Percentiles rank a stretch among this genome's conserved stretches.
Conservation (phyloP, 2,797 vertebrate species). For the Nyctalus aviator region DNA sequence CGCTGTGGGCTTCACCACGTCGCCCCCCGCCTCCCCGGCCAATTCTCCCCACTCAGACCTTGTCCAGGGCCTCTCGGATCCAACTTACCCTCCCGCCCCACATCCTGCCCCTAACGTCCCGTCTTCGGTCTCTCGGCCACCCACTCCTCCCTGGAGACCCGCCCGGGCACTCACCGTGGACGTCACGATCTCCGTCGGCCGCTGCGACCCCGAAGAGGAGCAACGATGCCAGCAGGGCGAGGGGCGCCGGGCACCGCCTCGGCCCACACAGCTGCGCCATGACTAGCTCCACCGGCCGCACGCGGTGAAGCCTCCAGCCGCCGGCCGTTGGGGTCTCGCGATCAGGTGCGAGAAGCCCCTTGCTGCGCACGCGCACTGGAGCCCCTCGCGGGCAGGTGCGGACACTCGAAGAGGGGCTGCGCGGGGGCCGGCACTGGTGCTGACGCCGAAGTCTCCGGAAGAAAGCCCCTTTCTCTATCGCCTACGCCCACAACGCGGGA, state of each 20-base stretch:
- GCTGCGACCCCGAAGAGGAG: slow-evolving; percentile 59
- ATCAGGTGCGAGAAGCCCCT: slow-evolving; percentile 58
- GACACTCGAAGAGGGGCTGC: neutral
- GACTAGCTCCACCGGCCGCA: neutral
- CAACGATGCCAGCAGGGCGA: slow-evolving; percentile 70
- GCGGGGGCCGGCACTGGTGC: neutral
- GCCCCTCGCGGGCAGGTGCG: neutral
- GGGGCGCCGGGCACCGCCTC: slow-evolving; percentile 37
- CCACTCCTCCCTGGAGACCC: neutral
- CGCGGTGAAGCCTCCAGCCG: neutral
- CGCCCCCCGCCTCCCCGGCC: neutral
- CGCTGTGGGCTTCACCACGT: neutral
- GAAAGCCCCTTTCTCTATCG: neutral
- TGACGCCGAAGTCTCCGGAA: neutral
- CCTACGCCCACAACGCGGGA: neutral
- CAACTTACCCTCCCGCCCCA: neutral
- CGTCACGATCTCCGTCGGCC: slow-evolving; percentile 25
- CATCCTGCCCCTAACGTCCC: neutral
- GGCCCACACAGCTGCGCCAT: slow-evolving; percentile 70
- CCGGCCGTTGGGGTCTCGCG: slow-evolving; percentile 51
- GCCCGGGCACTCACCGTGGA: slow-evolving; percentile 70
- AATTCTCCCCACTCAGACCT: neutral
- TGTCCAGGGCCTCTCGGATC: neutral
- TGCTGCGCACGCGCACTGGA: slow-evolving; percentile 69
- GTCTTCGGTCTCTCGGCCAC: neutral